Evolutionary conservation across 37 sponge, comb jelly and placozoan species (phyloP).

Genomic region (Amphimedon queenslandica): DNA sequence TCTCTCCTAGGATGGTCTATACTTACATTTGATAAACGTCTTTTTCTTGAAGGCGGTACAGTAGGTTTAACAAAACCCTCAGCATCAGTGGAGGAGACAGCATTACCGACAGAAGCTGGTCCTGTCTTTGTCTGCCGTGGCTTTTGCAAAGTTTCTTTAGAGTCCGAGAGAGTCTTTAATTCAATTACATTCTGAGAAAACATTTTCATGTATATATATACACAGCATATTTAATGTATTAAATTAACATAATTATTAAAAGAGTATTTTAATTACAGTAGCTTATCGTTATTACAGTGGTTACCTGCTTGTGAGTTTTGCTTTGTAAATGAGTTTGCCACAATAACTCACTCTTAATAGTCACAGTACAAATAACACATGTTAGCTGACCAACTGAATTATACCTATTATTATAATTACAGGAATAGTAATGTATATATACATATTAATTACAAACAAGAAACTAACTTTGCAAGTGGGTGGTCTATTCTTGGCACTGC

Average conservation of each 20-base stretch:
- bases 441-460: too few relatives aligned
- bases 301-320: slow-evolving; percentile 58
- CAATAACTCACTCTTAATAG: slow-evolving; percentile 50
- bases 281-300: background rate
- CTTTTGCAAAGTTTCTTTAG: too few relatives aligned
- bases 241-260: background rate
- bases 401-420: slow-evolving; percentile 43
- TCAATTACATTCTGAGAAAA: background rate
- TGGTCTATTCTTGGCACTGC: slow-evolving; percentile 35
- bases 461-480: slow-evolving; percentile 60
- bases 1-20: too few relatives aligned
- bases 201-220: background rate
- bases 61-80: too few relatives aligned
- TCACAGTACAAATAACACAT: slow-evolving; percentile 60
- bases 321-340: slow-evolving; percentile 77
- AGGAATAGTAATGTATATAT: background rate
- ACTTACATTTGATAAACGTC: too few relatives aligned
- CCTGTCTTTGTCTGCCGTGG: too few relatives aligned
- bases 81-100: too few relatives aligned
- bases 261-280: too few relatives aligned
- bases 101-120: too few relatives aligned
- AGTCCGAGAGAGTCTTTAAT: too few relatives aligned
- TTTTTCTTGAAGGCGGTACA: too few relatives aligned
- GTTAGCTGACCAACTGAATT: slow-evolving; percentile 66
- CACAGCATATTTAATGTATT: background rate